Evolutionary conservation across 2,113 vertebrate species (phyloP).

Genomic region (Eudyptes chrysolophus): DNA sequence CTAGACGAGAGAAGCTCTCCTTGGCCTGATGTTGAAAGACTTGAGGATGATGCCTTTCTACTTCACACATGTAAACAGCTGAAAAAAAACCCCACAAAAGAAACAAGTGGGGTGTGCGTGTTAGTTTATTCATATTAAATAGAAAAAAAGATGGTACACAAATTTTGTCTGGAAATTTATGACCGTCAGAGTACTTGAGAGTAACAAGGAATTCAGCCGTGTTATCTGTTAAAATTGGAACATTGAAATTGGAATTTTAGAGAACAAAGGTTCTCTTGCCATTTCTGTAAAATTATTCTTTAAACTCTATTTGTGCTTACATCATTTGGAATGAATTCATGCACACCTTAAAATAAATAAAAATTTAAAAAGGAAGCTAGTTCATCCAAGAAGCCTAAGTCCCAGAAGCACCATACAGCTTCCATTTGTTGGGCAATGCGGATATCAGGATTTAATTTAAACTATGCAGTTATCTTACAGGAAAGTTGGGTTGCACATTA

Average conservation of each 20-base stretch:
- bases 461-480: constrained; percentile 1
- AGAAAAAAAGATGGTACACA: neutral
- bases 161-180: neutral
- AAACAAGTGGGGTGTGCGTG: neutral
- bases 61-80: constrained; percentile 91
- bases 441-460: constrained; percentile 21
- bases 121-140: neutral
- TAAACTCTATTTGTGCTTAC: neutral
- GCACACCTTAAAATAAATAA: neutral
- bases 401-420: neutral
- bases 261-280: neutral
- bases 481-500: constrained; percentile 32
- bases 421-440: neutral
- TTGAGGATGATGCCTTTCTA: constrained; percentile 76
- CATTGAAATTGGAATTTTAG: neutral
- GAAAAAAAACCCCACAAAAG: neutral
- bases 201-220: neutral
- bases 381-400: neutral
- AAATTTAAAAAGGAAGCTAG: neutral
- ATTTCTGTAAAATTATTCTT: neutral
- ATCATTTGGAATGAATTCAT: neutral
- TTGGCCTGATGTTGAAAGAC: constrained; percentile 58
- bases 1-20: constrained; percentile 18
- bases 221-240: neutral
- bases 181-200: neutral